Conservation (phyloP, 1,140 invertebrate species). For the Prorops nasuta region DNA sequence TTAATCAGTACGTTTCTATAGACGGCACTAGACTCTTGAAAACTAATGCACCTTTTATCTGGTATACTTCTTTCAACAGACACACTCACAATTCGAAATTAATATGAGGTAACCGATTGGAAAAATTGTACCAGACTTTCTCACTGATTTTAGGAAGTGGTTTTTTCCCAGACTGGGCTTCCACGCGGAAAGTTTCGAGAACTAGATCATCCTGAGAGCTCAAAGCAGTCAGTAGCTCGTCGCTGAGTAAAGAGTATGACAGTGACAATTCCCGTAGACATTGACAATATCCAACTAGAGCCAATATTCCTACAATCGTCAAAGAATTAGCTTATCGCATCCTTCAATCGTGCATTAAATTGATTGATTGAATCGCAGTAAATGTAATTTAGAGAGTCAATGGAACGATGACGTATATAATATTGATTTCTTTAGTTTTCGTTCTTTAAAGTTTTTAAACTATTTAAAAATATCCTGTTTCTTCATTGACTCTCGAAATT, state of each 20-base stretch:
- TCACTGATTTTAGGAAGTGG: conserved; percentile 33
- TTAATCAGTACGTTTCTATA: no score
- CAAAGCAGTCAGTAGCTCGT: conserved; percentile 41
- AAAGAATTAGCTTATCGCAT: no score
- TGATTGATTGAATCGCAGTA: no score
- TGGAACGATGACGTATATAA: no score
- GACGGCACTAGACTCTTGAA: no score
- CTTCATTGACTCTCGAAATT: no score
- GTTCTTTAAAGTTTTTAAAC: not conserved
- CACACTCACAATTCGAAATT: conserved; percentile 47
- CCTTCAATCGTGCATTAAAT: no score
- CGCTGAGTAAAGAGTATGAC: conserved; percentile 43
- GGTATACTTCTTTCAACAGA: no score
- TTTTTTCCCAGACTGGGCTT: conserved; percentile 41
- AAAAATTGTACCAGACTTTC: conserved; percentile 37
- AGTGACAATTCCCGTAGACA: conserved; percentile 45
- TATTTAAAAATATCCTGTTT: not conserved
- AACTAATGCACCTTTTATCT: no score
- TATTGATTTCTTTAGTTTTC: no score
- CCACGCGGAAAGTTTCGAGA: conserved; percentile 44
- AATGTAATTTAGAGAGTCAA: no score
- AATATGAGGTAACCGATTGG: conserved; percentile 36
- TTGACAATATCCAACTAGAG: conserved; percentile 31
- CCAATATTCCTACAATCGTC: conserved; percentile 36
- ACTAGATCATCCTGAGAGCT: conserved; percentile 25